Base-by-base conservation (phyloP, 2,888 invertebrate species). In the Aphidius colemani region DNA sequence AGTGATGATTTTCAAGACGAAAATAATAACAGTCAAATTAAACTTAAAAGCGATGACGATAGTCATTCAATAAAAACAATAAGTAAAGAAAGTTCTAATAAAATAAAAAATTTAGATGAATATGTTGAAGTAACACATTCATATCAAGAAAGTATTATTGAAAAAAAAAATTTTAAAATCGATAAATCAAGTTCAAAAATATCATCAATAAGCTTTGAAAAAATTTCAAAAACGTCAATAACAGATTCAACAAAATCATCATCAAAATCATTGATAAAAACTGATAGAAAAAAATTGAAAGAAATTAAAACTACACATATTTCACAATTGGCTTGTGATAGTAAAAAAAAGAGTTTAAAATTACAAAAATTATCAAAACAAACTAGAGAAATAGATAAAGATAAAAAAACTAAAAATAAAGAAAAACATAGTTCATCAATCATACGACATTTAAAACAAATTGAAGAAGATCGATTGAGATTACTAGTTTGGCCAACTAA, bases 381-480 rank as follows among this genome's bases (percentile, higher is more conserved):
- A 11, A 53, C 5, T 30, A 18, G 18, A 8, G 45, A 13, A 39
- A 9, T 50, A 43, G 7, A n/a, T 50, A 6, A 50, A 55, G 48
- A 18, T n/a, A n/a, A 46, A 48, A 59, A 59, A 5, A 50, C 43
- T 59, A 7, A 18, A 43, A 55, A 8, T 30, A 59, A 64, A 11
- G 50, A 50, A 9, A 30, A 53, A 8, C 45, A 46, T 6, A 40
- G 59, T 40, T 48, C 50, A 13, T 60, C 64, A 7, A 45, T 64
- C 43, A 57, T 57, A 10, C 13, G 56, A 39, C 68, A 67, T 40
- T 48, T 70, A 41, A 59, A 64, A 30, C 57, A 68, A 45, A 62
- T 70, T 43, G 66, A 68, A 43, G 67, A 69, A n/a, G 68, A 70
- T 6, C 50, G 62, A 57, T 62, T 60, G 39, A 61, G 60, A 61